phyloP scores from a whole-genome alignment of 2,113 vertebrate species.

The Genyomyrus donnyi region DNA sequence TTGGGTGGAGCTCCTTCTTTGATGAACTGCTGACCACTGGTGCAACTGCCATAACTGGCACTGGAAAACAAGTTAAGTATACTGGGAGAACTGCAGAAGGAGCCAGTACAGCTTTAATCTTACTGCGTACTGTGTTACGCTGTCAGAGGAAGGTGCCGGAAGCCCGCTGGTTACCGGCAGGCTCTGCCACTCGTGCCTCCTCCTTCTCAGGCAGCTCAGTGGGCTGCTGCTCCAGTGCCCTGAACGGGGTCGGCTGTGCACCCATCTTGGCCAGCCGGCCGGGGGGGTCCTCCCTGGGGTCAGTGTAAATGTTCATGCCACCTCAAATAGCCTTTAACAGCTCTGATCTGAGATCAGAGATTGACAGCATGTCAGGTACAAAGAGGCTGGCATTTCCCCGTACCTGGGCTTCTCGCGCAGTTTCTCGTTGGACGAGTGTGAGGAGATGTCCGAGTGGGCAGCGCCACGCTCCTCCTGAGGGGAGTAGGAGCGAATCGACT shows the following conservation, averaged over 20 bases:
- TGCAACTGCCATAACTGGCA: slow-evolving; percentile 12
- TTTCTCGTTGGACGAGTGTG: slow-evolving; percentile 87
- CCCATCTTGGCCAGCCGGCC: slow-evolving; percentile 79
- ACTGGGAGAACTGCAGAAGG: not conserved
- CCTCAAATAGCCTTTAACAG: not conserved
- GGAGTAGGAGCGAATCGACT: slow-evolving; percentile 89
- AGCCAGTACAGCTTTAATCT: not conserved
- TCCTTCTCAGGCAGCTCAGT: slow-evolving; percentile 50
- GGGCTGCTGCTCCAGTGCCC: slow-evolving; percentile 45
- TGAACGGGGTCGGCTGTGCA: slow-evolving; percentile 82
- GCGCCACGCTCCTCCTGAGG: slow-evolving; percentile 75
- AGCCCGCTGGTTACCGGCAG: slow-evolving; percentile 48
- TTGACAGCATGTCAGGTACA: not conserved
- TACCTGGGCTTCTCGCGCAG: slow-evolving; percentile 82
- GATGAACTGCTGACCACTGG: slow-evolving; percentile 31
- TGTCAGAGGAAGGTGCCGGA: not conserved
- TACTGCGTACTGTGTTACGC: not conserved
- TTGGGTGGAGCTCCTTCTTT: slow-evolving; percentile 72
- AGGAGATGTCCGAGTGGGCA: slow-evolving; percentile 84
- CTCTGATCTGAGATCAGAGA: not conserved
- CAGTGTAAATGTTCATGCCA: not conserved
- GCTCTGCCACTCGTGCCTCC: slow-evolving; percentile 58
- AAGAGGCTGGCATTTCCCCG: not conserved
- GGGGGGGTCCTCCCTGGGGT: slow-evolving; percentile 70
- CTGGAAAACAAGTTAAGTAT: not conserved